A percentile compares a stretch with the other conserved stretches of the same genome.
These are phyloP conservation scores for Oligia fasciuncula DNA, from an alignment of 2,888 invertebrate genomes.

Conservation along the genomic window DNA sequence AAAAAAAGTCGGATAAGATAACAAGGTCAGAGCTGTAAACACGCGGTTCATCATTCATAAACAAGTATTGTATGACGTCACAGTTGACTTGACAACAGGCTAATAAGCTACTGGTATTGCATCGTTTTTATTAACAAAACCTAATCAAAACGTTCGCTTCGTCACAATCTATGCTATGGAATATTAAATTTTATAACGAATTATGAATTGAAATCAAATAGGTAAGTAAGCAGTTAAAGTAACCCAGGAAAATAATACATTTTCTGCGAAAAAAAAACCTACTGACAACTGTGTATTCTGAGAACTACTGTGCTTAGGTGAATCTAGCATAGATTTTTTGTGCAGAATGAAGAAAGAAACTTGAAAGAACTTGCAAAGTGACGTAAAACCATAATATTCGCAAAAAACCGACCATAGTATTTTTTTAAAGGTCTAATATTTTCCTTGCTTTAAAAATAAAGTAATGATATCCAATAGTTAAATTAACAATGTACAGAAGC, in stretches of 20 bases:
- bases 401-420: neutral
- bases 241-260: neutral
- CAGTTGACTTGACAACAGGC: conserved; percentile 29
- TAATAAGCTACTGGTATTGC: conserved; percentile 36
- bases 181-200: conserved; percentile 1
- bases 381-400: neutral
- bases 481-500: no score
- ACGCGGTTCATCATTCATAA: conserved; percentile 41
- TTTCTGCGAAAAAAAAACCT: neutral
- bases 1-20: conserved; percentile 54
- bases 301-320: neutral
- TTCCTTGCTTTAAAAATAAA: no score
- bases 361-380: neutral
- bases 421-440: no score
- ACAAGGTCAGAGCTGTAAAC: conserved; percentile 52
- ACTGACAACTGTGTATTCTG: neutral
- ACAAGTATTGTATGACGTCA: conserved; percentile 55
- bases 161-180: neutral
- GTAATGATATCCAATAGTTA: no score
- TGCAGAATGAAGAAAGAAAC: neutral
- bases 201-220: neutral
- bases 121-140: conserved; percentile 32
- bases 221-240: neutral
- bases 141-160: conserved; percentile 9
- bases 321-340: neutral